A percentile compares a stretch with the other conserved stretches of the same genome.
These are phyloP conservation scores for Gadopsis bispinosus DNA, from an alignment of 2,797 vertebrate species.

Conservation along the genomic window DNA sequence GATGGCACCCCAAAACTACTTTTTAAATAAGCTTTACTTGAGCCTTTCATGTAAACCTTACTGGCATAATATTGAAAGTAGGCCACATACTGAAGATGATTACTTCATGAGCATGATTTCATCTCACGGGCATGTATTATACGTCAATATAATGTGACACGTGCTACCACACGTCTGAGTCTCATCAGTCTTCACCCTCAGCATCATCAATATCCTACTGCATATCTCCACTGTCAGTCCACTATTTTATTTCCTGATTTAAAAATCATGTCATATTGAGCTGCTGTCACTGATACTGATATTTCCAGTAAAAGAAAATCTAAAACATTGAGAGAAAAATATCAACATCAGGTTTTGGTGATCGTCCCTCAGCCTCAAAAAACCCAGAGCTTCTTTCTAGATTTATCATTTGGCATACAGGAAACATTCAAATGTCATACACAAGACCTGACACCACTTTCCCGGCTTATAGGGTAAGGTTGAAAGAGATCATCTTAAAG, in stretches of 20 bases:
- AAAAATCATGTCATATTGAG: neutral
- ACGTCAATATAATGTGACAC: conserved; percentile 14
- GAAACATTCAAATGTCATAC: too few species aligned
- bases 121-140: conserved; percentile 14
- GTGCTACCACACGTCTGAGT: conserved; percentile 3
- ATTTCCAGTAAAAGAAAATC: neutral
- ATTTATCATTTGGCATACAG: neutral
- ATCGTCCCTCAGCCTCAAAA: neutral
- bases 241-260: conserved; percentile 32
- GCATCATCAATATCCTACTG: conserved; percentile 6
- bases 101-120: conserved; percentile 1
- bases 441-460: too few species aligned
- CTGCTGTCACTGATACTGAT: neutral
- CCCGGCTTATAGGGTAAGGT: too few species aligned
- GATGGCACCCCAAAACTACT: neutral
- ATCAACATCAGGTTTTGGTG: neutral
- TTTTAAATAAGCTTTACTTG: conserved; percentile 2
- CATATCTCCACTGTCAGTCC: neutral
- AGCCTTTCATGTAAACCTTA: conserved; percentile 21
- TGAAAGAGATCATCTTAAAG: too few species aligned
- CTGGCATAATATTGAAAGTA: conserved; percentile 14
- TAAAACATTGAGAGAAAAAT: neutral
- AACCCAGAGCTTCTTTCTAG: neutral
- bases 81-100: conserved; percentile 30
- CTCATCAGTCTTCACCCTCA: conserved; percentile 1